Conservation (phyloP, 2,888 invertebrate genomes). For the Cyclophora punctaria region DNA sequence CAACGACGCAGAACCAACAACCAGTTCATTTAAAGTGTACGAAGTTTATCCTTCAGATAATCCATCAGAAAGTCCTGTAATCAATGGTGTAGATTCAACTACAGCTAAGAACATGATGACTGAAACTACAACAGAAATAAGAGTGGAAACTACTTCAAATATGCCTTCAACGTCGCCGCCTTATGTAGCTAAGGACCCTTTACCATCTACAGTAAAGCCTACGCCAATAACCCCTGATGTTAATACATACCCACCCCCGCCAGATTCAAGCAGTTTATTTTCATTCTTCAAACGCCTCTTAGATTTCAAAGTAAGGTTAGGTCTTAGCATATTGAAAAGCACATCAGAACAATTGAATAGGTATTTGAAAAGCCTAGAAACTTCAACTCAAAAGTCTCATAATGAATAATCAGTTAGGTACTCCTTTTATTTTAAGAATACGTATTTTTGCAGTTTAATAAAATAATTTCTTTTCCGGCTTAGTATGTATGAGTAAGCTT, state of each 20-base stretch:
- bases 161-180: constrained; percentile 42
- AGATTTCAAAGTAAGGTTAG: constrained; percentile 80
- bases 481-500: constrained; percentile 10
- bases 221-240: constrained; percentile 44
- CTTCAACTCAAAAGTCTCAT: constrained; percentile 25
- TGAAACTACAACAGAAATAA: constrained; percentile 54
- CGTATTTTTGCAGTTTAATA: neutral
- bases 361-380: constrained; percentile 77
- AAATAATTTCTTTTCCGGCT: constrained; percentile 2
- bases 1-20: constrained; percentile 47
- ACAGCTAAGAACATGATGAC: constrained; percentile 27
- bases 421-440: neutral
- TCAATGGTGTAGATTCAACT: constrained; percentile 12
- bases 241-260: constrained; percentile 55
- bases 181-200: constrained; percentile 25
- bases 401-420: constrained; percentile 1
- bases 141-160: constrained; percentile 53
- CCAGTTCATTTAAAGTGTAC: constrained; percentile 53
- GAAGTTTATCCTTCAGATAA: constrained; percentile 53
- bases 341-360: constrained; percentile 80
- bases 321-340: constrained; percentile 79
- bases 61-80: constrained; percentile 21
- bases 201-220: constrained; percentile 30
- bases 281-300: constrained; percentile 78
- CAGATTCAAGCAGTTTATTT: constrained; percentile 65